Evolutionary conservation across 2,113 vertebrate species (phyloP).

Genomic region (Plestiodon gilberti): DNA sequence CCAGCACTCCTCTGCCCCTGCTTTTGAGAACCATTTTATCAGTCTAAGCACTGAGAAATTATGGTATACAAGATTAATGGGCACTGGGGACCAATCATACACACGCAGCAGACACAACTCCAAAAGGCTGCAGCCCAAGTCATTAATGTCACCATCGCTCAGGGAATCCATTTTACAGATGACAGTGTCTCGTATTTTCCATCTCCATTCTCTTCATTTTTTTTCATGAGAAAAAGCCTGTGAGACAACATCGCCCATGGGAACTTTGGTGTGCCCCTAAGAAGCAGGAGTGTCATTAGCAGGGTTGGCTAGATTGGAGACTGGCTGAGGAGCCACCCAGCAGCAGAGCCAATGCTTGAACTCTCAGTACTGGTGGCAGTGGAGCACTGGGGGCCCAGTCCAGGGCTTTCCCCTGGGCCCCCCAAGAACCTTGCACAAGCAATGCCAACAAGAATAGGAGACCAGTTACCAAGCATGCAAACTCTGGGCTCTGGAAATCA

Average conservation of each 20-base stretch:
- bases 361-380: too few species aligned
- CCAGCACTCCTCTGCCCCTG: not conserved
- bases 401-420: too few species aligned
- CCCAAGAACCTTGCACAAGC: too few species aligned
- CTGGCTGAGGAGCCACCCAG: too few species aligned
- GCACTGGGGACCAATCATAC: not conserved
- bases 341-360: too few species aligned
- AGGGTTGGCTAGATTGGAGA: too few species aligned
- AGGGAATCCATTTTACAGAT: not conserved
- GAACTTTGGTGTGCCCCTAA: not conserved
- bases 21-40: not conserved
- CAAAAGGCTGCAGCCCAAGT: not conserved
- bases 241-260: not conserved
- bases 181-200: not conserved
- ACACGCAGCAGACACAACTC: not conserved
- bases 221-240: not conserved
- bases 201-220: not conserved
- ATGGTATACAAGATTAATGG: not conserved
- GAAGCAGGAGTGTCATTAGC: not conserved
- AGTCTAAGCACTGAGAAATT: not conserved
- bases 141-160: not conserved
- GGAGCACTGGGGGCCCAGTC: too few species aligned
- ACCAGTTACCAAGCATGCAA: not conserved
- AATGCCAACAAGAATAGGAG: too few species aligned
- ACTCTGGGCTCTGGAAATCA: not conserved